Base-by-base conservation (phyloP, 2,888 invertebrate genomes). In the Heterodera filipjevi region DNA sequence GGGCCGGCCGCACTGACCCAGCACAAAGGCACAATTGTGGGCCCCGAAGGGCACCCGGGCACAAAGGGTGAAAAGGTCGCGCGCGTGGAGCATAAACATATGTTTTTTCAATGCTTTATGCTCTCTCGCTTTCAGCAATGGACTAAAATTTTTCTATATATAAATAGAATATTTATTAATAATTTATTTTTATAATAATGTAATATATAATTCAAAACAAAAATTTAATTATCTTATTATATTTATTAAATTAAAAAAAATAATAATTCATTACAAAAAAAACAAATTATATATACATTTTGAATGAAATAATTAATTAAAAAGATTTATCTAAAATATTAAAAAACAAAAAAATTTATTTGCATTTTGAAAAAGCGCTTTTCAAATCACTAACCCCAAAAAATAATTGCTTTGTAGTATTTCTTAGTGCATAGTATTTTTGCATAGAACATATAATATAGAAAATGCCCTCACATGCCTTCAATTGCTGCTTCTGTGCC, bases 11-110 rank as follows among this genome's bases (percentile, higher is more conserved):
- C 87, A 76, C 30, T 66, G 30, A 84, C 84, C 79, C 79, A 85
- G 78, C 59, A 59, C 59, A 89, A 88, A 80, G 87, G 88, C 77
- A 83, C 87, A 79, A 86, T 87, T 79, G 84, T 87, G 73, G 89
- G 89, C 76, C 89, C 89, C 53, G 83, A 84, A 79, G 89, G 89
- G 80, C 81, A 83, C 66, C 93, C 94, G 44, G 95, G 95, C 44
- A 84, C 89, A 0, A 92, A 92, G 83, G 95, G 95, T 39, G 90
- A 90, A 80, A 89, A 89, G 89, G 89, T 85, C 59, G 66, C 53
- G 35, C 35, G 33, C n/a, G 8, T n/a, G 2, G 27, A 27, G 3
- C n/a, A 59, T 27, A 59, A 59, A 59, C n/a, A 59, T 22, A 8
- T n/a, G 8, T n/a, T 59, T 59, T 59, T 59, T n/a, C 2, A 59